Conservation (phyloP, 53 echinoderm and acorn worm species). For the Henricia sp. region DNA sequence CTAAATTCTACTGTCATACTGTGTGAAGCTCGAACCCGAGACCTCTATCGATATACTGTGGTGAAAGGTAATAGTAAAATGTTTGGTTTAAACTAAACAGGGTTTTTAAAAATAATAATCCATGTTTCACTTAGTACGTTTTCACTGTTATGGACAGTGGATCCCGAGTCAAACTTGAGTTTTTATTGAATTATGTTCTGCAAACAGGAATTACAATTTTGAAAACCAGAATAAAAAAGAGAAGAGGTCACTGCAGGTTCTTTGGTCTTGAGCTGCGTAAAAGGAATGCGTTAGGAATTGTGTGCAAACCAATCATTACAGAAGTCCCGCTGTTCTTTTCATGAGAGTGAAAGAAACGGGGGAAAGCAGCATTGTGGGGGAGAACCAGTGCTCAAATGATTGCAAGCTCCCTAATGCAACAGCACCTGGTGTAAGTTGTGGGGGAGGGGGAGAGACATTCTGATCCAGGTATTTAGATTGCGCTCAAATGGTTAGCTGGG, state of each 20-base stretch:
- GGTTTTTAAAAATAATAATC: too few relatives aligned
- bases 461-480: neutral
- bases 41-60: too few relatives aligned
- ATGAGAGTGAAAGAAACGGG: neutral
- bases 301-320: too few relatives aligned
- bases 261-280: neutral
- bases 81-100: too few relatives aligned
- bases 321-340: neutral
- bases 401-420: neutral
- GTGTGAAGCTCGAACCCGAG: too few relatives aligned
- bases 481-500: slow-evolving; percentile 13
- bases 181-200: neutral
- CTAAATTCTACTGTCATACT: too few relatives aligned
- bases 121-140: too few relatives aligned
- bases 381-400: neutral
- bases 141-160: too few relatives aligned
- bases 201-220: neutral
- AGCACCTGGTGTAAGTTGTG: neutral
- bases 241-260: neutral
- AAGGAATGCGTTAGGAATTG: slow-evolving; percentile 17
- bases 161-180: neutral
- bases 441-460: neutral
- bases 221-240: neutral
- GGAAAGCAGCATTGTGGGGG: neutral
- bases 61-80: too few relatives aligned